Conservation (phyloP, 2,888 invertebrate species). For the Melanophora roralis region DNA sequence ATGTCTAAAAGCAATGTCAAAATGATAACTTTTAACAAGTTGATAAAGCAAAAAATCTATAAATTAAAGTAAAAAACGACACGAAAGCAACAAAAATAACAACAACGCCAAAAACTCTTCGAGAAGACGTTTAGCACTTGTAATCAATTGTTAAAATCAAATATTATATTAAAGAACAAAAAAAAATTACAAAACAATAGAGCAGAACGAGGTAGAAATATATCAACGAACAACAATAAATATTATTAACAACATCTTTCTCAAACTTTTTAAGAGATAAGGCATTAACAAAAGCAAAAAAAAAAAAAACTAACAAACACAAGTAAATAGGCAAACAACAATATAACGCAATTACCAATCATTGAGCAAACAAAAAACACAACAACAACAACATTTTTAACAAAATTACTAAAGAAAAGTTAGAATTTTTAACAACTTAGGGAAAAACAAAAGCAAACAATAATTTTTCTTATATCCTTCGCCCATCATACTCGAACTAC, state of each 20-base stretch:
- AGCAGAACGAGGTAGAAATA: background rate
- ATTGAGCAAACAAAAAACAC: constrained; percentile 25
- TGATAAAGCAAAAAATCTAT: background rate
- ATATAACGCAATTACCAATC: constrained; percentile 38
- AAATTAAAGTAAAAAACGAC: background rate
- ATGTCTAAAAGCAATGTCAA: constrained; percentile 34
- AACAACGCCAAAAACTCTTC: background rate
- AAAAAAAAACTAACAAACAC: background rate
- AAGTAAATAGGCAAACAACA: constrained; percentile 13
- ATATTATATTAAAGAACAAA: background rate
- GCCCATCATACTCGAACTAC: background rate
- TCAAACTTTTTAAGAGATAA: background rate
- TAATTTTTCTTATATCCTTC: constrained; percentile 63
- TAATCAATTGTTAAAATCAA: constrained; percentile 17
- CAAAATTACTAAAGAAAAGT: background rate
- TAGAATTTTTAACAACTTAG: background rate
- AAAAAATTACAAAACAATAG: background rate
- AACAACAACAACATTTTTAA: background rate
- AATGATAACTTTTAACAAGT: constrained; percentile 1
- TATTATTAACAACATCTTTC: constrained; percentile 15
- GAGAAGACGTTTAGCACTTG: background rate
- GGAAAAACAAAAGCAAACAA: constrained; percentile 56
- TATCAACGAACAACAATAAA: constrained; percentile 1
- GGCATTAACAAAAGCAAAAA: background rate
- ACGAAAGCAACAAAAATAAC: background rate